Evolutionary conservation across 2,888 invertebrate species (phyloP).

Genomic region (Mythimna ferrago): DNA sequence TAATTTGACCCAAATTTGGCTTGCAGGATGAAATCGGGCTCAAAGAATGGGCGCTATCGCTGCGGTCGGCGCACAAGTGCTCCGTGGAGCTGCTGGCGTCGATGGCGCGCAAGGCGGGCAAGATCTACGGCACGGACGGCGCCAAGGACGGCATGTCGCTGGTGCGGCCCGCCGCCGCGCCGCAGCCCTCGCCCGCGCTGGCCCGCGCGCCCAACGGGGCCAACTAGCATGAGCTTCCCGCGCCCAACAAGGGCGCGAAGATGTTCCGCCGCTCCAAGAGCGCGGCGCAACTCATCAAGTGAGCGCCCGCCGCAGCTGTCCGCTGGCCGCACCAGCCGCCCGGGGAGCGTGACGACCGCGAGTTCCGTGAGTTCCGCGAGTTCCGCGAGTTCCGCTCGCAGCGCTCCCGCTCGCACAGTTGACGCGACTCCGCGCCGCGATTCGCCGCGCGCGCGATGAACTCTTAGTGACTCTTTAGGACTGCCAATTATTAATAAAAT

Average conservation of each 20-base stretch:
- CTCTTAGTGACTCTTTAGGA: constrained; percentile 81
- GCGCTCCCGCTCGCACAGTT: constrained; percentile 37
- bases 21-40: constrained; percentile 99
- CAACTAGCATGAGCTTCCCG: constrained; percentile 89
- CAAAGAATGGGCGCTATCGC: constrained; percentile 99
- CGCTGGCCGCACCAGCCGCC: neutral
- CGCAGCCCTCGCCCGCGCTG: constrained; percentile 85
- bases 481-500: constrained; percentile 85
- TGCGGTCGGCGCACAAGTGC: constrained; percentile 98
- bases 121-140: constrained; percentile 97
- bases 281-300: constrained; percentile 90
- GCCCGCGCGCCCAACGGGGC: constrained; percentile 85
- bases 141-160: constrained; percentile 86
- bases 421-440: constrained; percentile 39
- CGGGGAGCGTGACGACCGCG: neutral
- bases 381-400: constrained; percentile 2
- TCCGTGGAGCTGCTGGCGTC: constrained; percentile 98
- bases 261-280: constrained; percentile 91
- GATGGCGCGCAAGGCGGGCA: constrained; percentile 99
- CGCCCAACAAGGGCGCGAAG: constrained; percentile 88
- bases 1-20: constrained; percentile 1
- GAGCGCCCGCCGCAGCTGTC: constrained; percentile 57
- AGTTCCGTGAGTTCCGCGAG: neutral
- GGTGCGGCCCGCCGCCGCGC: constrained; percentile 87
- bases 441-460: constrained; percentile 32